phyloP scores from a whole-genome alignment of 2,797 vertebrate species.

The Lutra lutra region DNA sequence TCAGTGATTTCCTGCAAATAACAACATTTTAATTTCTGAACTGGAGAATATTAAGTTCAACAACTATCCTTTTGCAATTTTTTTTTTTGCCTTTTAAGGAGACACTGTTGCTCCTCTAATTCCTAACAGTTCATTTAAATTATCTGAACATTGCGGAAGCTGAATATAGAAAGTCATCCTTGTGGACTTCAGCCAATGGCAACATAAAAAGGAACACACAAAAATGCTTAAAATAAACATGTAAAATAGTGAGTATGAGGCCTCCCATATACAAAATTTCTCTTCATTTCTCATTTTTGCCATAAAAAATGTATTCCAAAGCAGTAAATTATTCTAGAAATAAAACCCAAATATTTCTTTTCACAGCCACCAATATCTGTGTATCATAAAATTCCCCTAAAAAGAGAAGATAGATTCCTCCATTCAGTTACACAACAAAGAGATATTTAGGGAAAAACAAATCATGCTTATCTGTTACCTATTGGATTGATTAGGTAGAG shows the following conservation, averaged over 20 bases:
- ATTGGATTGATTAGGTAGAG: neutral
- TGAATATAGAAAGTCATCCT: neutral
- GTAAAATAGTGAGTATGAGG: neutral
- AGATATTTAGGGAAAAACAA: neutral
- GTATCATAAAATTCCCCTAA: neutral
- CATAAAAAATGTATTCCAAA: constrained; percentile 20
- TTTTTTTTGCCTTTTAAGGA: neutral
- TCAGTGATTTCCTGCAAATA: constrained; percentile 31
- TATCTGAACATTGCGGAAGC: neutral
- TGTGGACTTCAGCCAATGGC: constrained; percentile 5
- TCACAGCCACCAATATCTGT: neutral
- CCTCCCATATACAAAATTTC: neutral
- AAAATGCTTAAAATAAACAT: constrained; percentile 18
- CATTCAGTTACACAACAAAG: neutral
- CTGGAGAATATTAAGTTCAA: neutral
- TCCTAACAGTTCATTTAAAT: neutral
- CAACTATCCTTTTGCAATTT: neutral
- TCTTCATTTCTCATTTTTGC: neutral
- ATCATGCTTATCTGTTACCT: neutral
- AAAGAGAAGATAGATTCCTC: neutral
- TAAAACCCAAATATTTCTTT: neutral
- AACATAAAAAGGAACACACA: constrained; percentile 9
- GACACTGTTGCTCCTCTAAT: neutral
- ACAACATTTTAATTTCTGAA: constrained; percentile 31
- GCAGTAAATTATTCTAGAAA: neutral